Percentiles rank a stretch among this genome's conserved stretches.
Conservation (phyloP, 2,113 vertebrate genomes). For the Phaethornis superciliosus region DNA sequence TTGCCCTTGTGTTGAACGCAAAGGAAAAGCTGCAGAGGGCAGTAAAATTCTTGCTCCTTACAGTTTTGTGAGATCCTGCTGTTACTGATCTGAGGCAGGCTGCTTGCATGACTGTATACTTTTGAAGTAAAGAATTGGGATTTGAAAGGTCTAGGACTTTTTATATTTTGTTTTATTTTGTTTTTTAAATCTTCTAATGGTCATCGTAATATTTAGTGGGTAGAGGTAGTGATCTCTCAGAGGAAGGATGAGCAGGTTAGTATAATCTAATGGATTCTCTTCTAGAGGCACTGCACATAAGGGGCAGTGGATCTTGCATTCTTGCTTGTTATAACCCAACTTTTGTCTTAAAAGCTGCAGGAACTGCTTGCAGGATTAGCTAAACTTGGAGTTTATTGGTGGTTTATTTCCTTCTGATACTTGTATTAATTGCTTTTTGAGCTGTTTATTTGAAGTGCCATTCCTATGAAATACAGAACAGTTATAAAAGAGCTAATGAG, state of each 20-base stretch:
- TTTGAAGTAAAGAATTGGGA: not conserved
- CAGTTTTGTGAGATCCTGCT: not conserved
- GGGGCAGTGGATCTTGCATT: not conserved
- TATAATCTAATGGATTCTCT: not conserved
- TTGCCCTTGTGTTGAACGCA: not conserved
- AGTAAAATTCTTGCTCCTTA: slow-evolving; percentile 64
- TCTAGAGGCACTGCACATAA: not conserved
- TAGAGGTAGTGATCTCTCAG: not conserved
- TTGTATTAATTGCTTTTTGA: not conserved
- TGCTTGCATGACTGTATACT: not conserved
- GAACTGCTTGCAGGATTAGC: not conserved
- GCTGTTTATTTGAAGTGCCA: not conserved
- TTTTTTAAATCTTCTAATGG: not conserved
- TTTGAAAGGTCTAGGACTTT: not conserved
- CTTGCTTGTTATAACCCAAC: not conserved
- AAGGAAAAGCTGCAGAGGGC: slow-evolving; percentile 70
- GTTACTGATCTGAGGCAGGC: not conserved
- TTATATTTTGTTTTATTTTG: too few relatives aligned
- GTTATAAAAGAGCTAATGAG: not conserved
- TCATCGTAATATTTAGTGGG: not conserved
- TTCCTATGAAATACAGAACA: not conserved
- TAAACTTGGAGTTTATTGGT: not conserved
- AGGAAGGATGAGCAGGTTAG: not conserved
- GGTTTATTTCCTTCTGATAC: not conserved
- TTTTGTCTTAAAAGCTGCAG: slow-evolving; percentile 27